Evolutionary conservation across 2,113 vertebrate species (phyloP), one percentile per base, ranked within the genome.

Genomic region (Lophura nycthemera): DNA sequence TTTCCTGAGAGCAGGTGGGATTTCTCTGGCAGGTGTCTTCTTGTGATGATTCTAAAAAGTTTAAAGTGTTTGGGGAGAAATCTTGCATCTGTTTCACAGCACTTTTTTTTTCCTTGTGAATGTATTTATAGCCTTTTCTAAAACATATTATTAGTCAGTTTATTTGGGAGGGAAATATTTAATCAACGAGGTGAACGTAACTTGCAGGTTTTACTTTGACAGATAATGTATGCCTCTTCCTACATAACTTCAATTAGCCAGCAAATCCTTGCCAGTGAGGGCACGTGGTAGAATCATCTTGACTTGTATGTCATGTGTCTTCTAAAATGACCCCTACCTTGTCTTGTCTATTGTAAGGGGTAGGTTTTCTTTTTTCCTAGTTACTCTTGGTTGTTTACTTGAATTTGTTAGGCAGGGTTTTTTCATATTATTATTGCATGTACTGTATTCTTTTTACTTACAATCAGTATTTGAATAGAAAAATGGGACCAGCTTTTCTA

Each of bases 391-490:
- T 88, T 76, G 47, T 91, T 40, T 78, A 59, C 85, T 83, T 81
- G 61, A 85, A 93, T 78, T 94, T 70, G 32, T 64, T 89, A 81
- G 78, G 74, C 70, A 69, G 21, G n/a, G 38, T 64, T 36, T 78
- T 95, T 88, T 83, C 65, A 56, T 92, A 69, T 52, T 93, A 88
- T 60, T 95, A 90, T 60, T 95, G 77, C 86, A 95, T 86, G 75
- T 93, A 90, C 86, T 96, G 90, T 94, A 89, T 69, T 89, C 34
- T 73, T 86, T 63, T 85, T 77, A 75, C 59, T 87, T 90, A 76
- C 10, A 89, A 38, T 88, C 77, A 88, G 56, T 94, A 67, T 93
- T 86, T 82, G 71, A 90, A 32, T 89, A 89, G 50, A 93, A 84
- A 85, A 92, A 94, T 36, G 78, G 87, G 88, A 50, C 89, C 61